Base-by-base conservation (phyloP, 2,888 invertebrate genomes). In the Amphipoea oculea region DNA sequence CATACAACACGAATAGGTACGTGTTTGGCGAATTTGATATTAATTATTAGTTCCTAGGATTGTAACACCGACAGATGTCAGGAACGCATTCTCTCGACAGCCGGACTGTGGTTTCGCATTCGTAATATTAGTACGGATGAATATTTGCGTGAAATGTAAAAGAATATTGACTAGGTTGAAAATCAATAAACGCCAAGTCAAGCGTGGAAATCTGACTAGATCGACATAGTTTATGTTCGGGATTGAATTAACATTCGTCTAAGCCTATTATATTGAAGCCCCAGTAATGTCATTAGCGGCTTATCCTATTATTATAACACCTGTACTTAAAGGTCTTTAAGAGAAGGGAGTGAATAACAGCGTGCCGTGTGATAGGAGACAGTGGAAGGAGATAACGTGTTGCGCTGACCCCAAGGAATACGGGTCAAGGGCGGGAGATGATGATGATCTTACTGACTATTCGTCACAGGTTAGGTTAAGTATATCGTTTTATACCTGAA, bases 211-310 rank as follows among this genome's bases (percentile, higher is more conserved):
- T 62, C 51, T 23, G 12, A 14, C 45, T 65, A 65, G 20, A 54
- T 11, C 29, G 42, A 57, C 23, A 42, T 11, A 45, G n/a, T 12
- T 60, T 36, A 73, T 42, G 7, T 20, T 17, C 51, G 17, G 17
- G 12, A 67, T 67, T 60, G 62, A 29, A 36, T 60, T 51, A 14
- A 68, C 67, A 73, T 45, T 36, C 5, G 11, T 42, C 40, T 51
- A 40, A 82, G 23, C 67, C 67, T 68, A 81, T 73, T 80, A 82
- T n/a, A 67, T 45, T 17, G 67, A 82, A 79, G 62, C 66, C 79
- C 1, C 48, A 62, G 48, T 71, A 84, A 71, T 40, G 23, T 36
- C 29, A 73, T 73, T 78, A 84, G 48, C 17, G 54, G 62, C 40
- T 78, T 48, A 73, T 74, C 54, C 67, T 20, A 77, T 84, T 74